phyloP scores from a whole-genome alignment of 2,888 invertebrate genomes.

The Ecliptopera silaceata region DNA sequence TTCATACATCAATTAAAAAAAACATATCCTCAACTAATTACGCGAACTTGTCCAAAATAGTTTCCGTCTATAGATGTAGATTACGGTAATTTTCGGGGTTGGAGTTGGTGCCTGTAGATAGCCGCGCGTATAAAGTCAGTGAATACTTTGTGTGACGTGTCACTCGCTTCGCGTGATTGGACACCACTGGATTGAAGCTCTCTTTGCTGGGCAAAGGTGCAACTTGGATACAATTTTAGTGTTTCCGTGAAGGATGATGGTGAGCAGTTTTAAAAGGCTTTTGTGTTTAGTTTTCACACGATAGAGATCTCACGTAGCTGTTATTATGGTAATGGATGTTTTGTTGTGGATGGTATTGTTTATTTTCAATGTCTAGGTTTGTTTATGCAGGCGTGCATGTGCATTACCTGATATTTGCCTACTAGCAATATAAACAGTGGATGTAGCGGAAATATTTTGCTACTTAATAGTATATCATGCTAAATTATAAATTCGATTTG shows the following conservation, averaged over 20 bases:
- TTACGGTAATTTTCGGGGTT: constrained; percentile 41
- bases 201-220: not conserved
- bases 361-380: constrained; percentile 11
- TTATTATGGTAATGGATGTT: constrained; percentile 11
- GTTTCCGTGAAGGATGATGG: constrained; percentile 29
- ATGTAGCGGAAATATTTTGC: not conserved
- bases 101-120: constrained; percentile 34
- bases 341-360: constrained; percentile 9
- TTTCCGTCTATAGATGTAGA: constrained; percentile 33
- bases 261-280: constrained; percentile 26
- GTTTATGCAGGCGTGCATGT: constrained; percentile 7
- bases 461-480: too few species aligned
- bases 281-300: constrained; percentile 11
- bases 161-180: constrained; percentile 50
- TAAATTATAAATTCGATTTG: too few species aligned
- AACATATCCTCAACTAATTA: not conserved
- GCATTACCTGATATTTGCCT: constrained; percentile 9
- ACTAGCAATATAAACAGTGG: constrained; percentile 8
- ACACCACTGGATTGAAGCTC: constrained; percentile 25
- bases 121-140: constrained; percentile 57
- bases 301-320: constrained; percentile 11
- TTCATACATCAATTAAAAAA: too few species aligned
- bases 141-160: constrained; percentile 34
- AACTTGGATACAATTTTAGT: not conserved
- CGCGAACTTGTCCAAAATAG: not conserved